A percentile compares a stretch with the other conserved stretches of the same genome.
These are phyloP conservation scores for Apantesis nais DNA, from an alignment of 2,888 invertebrate species.

Conservation along the genomic window DNA sequence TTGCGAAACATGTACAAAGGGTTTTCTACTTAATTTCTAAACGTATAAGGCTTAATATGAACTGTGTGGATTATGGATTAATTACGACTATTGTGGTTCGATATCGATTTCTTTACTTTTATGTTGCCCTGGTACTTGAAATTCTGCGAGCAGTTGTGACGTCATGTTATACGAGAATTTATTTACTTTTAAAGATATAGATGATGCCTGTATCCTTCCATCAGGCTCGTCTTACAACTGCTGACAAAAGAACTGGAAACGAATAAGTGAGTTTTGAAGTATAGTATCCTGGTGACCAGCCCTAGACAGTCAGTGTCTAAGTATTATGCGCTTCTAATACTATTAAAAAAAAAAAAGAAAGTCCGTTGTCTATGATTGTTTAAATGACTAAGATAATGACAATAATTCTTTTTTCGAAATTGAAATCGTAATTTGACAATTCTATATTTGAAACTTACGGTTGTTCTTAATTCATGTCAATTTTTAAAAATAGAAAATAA, in stretches of 20 bases:
- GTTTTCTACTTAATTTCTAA: not conserved
- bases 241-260: too few relatives aligned
- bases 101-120: constrained; percentile 31
- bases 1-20: constrained; percentile 13
- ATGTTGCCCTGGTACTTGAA: constrained; percentile 13
- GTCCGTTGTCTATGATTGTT: not conserved
- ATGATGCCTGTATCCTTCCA: not conserved
- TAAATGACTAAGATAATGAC: too few relatives aligned
- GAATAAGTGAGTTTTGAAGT: not conserved
- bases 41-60: not conserved
- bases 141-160: not conserved
- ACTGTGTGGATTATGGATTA: constrained; percentile 1
- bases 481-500: not conserved
- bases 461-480: not conserved
- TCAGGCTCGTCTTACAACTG: too few relatives aligned
- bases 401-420: not conserved
- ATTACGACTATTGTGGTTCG: constrained; percentile 14
- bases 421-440: not conserved
- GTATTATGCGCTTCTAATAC: not conserved
- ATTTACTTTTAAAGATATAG: not conserved
- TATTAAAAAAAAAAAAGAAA: not conserved
- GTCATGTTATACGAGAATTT: not conserved
- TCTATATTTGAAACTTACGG: not conserved
- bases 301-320: not conserved
- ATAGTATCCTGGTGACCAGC: not conserved